Percentiles rank a stretch among this genome's conserved stretches.
Conservation (phyloP, 2,888 invertebrate species). For the Oxyscelio sp. region DNA sequence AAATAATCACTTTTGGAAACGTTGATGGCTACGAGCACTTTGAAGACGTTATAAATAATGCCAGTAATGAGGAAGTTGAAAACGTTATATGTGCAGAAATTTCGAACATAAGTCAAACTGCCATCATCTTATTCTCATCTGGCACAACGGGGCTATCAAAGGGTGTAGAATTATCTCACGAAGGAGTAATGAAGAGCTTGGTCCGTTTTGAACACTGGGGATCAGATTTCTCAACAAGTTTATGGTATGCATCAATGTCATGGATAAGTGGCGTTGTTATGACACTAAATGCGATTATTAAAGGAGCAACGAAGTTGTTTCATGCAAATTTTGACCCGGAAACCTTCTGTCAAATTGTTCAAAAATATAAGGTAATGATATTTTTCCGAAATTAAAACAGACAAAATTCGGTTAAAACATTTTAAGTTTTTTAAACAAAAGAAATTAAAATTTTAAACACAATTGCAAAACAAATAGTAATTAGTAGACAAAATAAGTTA, state of each 20-base stretch:
- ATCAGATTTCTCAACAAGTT: not conserved
- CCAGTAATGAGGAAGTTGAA: constrained; percentile 65
- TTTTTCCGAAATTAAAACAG: no score
- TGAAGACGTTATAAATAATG: constrained; percentile 68
- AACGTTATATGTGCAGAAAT: constrained; percentile 76
- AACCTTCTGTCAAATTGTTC: constrained; percentile 77
- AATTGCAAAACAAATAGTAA: no score
- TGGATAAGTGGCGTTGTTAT: constrained; percentile 82
- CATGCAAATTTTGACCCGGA: constrained; percentile 78
- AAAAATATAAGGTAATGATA: constrained; percentile 84
- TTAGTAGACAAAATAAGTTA: no score
- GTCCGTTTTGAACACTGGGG: constrained; percentile 6
- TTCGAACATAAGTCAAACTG: constrained; percentile 66
- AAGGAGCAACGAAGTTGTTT: constrained; percentile 72
- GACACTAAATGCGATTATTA: constrained; percentile 68
- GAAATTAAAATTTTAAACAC: no score
- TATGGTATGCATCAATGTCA: constrained; percentile 81
- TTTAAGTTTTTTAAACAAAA: no score
- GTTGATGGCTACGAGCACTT: constrained; percentile 63
- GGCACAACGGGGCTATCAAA: constrained; percentile 85
- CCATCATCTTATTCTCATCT: constrained; percentile 82
- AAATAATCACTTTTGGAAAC: constrained; percentile 79
- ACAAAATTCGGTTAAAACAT: no score
- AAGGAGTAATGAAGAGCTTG: constrained; percentile 69
- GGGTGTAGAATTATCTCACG: constrained; percentile 81